Evolutionary conservation across 2,113 vertebrate species (phyloP).

Genomic region (Phocoena phocoena): DNA sequence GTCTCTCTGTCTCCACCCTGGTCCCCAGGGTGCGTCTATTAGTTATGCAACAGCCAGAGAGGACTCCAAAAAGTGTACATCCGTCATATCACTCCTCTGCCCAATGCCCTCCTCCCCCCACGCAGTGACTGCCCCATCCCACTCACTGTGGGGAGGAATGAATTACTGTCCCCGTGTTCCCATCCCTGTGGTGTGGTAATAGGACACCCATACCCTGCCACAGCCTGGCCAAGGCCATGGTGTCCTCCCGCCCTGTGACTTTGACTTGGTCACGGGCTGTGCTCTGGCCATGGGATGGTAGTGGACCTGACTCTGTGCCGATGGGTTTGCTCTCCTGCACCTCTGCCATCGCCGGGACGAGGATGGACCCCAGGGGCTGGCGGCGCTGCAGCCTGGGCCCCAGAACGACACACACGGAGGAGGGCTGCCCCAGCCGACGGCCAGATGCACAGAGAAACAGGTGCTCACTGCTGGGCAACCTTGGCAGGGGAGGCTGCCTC

Average conservation of each 20-base stretch:
- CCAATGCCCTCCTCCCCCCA: too few species aligned
- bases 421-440: background rate
- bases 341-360: background rate
- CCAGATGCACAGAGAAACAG: background rate
- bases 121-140: fast-evolving
- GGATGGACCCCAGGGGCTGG: background rate
- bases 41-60: background rate
- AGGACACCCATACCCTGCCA: fast-evolving
- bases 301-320: background rate
- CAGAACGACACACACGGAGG: background rate
- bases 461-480: fast-evolving
- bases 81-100: background rate
- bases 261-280: background rate
- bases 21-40: background rate
- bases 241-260: background rate
- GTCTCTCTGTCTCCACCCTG: background rate
- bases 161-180: background rate
- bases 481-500: background rate
- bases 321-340: background rate
- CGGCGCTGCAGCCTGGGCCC: too few species aligned
- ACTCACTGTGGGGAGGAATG: background rate
- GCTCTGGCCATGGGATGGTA: background rate
- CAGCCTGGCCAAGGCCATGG: fast-evolving
- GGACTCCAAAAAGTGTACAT: too few species aligned
- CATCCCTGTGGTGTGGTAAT: fast-evolving